A percentile compares a stretch with the other conserved stretches of the same genome.
Evolutionary conservation across 2,797 vertebrate species (phyloP).

Genomic region (Oreortyx pictus): DNA sequence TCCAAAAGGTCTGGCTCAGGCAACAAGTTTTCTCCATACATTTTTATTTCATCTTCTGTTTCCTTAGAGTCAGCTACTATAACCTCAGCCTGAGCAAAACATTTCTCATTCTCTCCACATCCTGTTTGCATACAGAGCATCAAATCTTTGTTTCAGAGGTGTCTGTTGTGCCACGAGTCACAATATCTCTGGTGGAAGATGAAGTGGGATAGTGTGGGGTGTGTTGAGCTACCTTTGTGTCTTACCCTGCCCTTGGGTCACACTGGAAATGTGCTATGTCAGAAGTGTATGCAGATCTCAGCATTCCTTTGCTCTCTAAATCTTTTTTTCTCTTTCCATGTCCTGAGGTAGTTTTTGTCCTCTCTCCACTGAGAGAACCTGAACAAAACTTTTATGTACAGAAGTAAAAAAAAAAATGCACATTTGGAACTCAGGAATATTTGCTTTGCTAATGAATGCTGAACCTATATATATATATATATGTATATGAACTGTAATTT

Average conservation of each 20-base stretch:
- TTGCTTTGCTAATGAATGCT: conserved; percentile 40
- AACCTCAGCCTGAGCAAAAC: neutral
- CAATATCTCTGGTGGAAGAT: neutral
- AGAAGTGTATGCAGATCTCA: neutral
- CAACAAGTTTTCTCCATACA: neutral
- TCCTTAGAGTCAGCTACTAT: neutral
- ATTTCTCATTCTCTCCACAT: neutral
- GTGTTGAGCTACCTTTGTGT: neutral
- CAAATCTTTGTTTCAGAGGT: neutral
- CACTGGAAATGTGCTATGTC: rapidly evolving
- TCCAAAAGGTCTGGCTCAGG: neutral
- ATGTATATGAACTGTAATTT: conserved; percentile 23
- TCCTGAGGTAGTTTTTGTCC: neutral
- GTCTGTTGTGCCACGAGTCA: neutral
- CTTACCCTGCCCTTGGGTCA: neutral
- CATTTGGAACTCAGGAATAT: neutral
- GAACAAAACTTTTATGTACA: neutral
- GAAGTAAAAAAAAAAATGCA: neutral
- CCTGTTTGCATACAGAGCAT: neutral
- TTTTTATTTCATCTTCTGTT: neutral
- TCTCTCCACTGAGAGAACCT: neutral
- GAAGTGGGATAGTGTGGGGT: neutral
- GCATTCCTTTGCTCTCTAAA: neutral
- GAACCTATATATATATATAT: conserved; percentile 33
- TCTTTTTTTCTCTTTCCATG: neutral